Conservation (phyloP, 2,113 vertebrate species). For the Alosa alosa region DNA sequence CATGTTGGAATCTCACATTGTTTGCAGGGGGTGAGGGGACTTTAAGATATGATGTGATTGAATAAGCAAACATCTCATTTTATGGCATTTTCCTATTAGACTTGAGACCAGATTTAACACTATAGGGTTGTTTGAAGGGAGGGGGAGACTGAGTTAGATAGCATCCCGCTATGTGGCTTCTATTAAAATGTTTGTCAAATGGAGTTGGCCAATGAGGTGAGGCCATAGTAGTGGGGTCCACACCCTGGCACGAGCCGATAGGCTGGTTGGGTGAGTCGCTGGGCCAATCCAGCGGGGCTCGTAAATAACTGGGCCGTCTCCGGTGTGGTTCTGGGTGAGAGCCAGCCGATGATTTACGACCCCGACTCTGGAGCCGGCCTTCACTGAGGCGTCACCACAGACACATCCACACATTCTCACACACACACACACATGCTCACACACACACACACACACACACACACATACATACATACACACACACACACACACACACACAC, state of each 20-base stretch:
- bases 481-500: not conserved
- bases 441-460: conserved; percentile 2
- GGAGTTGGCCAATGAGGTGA: not conserved
- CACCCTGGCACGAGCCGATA: not conserved
- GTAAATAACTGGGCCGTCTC: conserved; percentile 5
- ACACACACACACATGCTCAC: not conserved
- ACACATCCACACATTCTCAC: not conserved
- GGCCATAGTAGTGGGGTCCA: not conserved
- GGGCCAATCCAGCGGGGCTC: not conserved
- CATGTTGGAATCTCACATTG: not conserved
- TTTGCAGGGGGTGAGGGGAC: too few relatives aligned
- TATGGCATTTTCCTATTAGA: not conserved
- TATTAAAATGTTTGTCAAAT: not conserved
- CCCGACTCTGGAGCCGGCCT: not conserved
- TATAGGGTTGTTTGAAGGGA: not conserved
- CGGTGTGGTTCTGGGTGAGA: not conserved
- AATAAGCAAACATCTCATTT: not conserved
- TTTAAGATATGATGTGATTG: not conserved
- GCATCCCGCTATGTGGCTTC: not conserved
- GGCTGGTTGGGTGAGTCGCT: not conserved
- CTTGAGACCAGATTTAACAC: not conserved
- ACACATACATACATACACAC: not conserved
- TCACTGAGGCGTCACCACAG: not conserved
- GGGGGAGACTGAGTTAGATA: not conserved
- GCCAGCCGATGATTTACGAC: not conserved